A percentile compares a stretch with the other conserved stretches of the same genome.
These are phyloP conservation scores for Drosophila malerkotliana DNA, from an alignment of 1,140 invertebrate species.

Conservation along the genomic window DNA sequence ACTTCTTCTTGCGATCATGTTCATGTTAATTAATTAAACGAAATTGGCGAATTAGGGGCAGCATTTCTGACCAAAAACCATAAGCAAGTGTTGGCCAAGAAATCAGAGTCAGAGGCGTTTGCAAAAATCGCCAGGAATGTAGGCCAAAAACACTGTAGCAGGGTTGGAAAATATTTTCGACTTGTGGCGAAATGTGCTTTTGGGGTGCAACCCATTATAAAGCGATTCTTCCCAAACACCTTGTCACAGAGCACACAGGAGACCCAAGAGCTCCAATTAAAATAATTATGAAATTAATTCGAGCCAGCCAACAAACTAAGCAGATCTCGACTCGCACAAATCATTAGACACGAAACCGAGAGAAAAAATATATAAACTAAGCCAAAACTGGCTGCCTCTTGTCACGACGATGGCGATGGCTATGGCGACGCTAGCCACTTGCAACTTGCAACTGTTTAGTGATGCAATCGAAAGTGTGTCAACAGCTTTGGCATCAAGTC, in stretches of 20 bases:
- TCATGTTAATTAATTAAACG: conserved; percentile 73
- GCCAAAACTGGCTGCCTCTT: conserved; percentile 74
- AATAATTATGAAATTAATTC: conserved; percentile 77
- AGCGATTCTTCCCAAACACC: conserved; percentile 3
- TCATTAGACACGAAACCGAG: conserved; percentile 63
- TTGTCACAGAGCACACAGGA: not conserved
- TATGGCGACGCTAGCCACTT: conserved; percentile 36
- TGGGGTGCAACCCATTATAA: not conserved
- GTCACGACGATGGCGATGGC: conserved; percentile 53
- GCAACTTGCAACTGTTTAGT: conserved; percentile 42
- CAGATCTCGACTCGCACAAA: conserved; percentile 38
- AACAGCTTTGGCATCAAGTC: conserved; percentile 67
- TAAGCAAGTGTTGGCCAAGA: conserved; percentile 33
- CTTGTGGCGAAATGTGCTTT: conserved; percentile 13
- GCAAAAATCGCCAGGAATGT: conserved; percentile 10
- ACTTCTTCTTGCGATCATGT: conserved; percentile 16
- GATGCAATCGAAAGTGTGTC: conserved; percentile 80
- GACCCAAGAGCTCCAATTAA: conserved; percentile 49
- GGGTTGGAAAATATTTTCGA: conserved; percentile 6
- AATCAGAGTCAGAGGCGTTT: conserved; percentile 12
- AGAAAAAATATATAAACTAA: conserved; percentile 64
- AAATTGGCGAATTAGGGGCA: conserved; percentile 66
- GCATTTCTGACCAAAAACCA: conserved; percentile 39
- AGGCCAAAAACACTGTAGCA: not conserved
- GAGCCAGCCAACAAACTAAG: conserved; percentile 23